Evolutionary conservation across 2,797 vertebrate genomes (phyloP).

Genomic region (Sebastes taczanowskii): DNA sequence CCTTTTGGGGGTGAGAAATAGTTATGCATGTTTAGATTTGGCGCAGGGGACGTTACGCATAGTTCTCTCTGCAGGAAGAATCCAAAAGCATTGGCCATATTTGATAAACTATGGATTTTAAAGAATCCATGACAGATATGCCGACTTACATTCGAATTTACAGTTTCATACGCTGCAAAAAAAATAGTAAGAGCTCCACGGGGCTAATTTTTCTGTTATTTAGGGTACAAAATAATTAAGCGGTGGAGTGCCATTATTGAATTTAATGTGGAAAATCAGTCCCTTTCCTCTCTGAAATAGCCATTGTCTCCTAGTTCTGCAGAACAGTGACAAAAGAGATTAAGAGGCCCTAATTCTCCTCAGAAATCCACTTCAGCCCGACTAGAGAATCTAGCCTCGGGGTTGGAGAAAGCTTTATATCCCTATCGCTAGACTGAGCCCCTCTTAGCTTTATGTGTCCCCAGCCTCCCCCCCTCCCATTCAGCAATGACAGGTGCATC

Average conservation of each 20-base stretch:
- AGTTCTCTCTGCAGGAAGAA: neutral
- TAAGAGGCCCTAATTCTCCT: conserved; percentile 73
- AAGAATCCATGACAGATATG: conserved; percentile 4
- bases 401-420: conserved; percentile 66
- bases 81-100: neutral
- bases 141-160: neutral
- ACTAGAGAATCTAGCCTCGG: conserved; percentile 64
- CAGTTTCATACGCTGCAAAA: neutral
- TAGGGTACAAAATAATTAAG: conserved; percentile 58
- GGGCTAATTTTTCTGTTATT: conserved; percentile 48
- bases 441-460: conserved; percentile 44
- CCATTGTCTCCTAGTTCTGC: conserved; percentile 67
- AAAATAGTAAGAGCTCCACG: neutral
- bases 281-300: conserved; percentile 38
- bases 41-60: neutral
- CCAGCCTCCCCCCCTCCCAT: conserved; percentile 15
- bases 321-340: conserved; percentile 71
- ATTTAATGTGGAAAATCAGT: conserved; percentile 68
- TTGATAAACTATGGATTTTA: conserved; percentile 1
- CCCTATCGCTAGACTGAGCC: conserved; percentile 48
- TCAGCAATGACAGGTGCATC: conserved; percentile 51
- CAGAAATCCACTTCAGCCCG: conserved; percentile 76
- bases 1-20: neutral
- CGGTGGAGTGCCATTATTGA: conserved; percentile 46
- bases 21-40: neutral